Conservation (phyloP, 2,797 vertebrate species). For the Menidia menidia region DNA sequence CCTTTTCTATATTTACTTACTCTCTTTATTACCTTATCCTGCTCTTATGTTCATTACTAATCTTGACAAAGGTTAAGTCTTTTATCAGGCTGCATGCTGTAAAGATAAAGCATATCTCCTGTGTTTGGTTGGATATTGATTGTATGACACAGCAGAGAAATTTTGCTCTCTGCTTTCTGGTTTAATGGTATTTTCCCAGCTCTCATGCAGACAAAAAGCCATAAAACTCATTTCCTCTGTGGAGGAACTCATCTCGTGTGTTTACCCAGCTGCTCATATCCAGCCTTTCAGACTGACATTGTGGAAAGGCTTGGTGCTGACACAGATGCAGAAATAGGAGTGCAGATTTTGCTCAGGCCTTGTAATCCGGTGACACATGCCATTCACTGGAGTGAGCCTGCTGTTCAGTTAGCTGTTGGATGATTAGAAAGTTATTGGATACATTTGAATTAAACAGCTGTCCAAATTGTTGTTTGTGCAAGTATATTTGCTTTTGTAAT, state of each 20-base stretch:
- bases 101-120: constrained; percentile 41
- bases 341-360: constrained; percentile 28
- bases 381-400: not conserved
- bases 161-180: constrained; percentile 6
- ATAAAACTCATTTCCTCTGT: constrained; percentile 47
- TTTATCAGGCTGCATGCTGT: constrained; percentile 2
- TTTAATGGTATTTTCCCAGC: constrained; percentile 45
- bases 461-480: not conserved
- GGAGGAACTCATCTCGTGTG: constrained; percentile 23
- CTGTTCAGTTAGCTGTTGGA: constrained; percentile 4
- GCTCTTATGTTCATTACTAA: not conserved
- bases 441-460: not conserved
- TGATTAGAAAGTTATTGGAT: constrained; percentile 1
- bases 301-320: constrained; percentile 34
- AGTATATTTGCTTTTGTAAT: not conserved
- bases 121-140: constrained; percentile 13
- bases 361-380: constrained; percentile 36
- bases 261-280: constrained; percentile 51
- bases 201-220: constrained; percentile 28
- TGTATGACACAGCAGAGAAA: constrained; percentile 22
- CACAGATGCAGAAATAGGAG: constrained; percentile 43
- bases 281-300: constrained; percentile 18
- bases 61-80: constrained; percentile 23
- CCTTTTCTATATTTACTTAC: not conserved
- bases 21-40: not conserved